Evolutionary conservation across 2,888 invertebrate species (phyloP).

Genomic region (Dryococelus australis): DNA sequence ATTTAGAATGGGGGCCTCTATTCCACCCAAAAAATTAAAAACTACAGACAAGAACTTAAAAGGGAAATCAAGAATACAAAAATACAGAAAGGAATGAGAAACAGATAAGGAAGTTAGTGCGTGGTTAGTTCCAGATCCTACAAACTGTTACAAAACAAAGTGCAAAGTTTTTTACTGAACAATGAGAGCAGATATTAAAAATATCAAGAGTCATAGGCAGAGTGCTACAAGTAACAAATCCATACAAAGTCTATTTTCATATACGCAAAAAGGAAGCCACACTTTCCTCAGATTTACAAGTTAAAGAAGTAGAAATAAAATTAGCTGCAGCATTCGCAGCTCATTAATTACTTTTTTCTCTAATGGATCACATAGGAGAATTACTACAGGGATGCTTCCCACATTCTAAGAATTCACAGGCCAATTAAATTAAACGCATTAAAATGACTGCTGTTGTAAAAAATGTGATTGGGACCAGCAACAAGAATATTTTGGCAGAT

Average conservation of each 20-base stretch:
- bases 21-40: too few species aligned
- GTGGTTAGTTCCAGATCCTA: too few species aligned
- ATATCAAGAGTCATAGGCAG: neutral
- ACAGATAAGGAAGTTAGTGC: too few species aligned
- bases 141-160: neutral
- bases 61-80: too few species aligned
- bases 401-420: neutral
- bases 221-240: neutral
- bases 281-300: neutral
- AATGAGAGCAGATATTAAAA: neutral
- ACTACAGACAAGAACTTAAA: too few species aligned
- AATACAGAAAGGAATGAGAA: too few species aligned
- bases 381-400: neutral
- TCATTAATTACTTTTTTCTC: conserved; percentile 12
- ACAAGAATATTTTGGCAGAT: neutral
- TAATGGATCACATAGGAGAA: neutral
- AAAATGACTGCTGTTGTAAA: conserved; percentile 18
- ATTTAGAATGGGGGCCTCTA: too few species aligned
- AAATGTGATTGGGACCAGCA: neutral
- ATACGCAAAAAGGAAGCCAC: neutral
- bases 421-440: neutral
- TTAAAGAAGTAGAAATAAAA: conserved; percentile 26
- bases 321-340: neutral
- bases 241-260: neutral
- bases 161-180: neutral